Conservation (phyloP, 2,888 invertebrate genomes). For the Yponomeuta cagnagella region DNA sequence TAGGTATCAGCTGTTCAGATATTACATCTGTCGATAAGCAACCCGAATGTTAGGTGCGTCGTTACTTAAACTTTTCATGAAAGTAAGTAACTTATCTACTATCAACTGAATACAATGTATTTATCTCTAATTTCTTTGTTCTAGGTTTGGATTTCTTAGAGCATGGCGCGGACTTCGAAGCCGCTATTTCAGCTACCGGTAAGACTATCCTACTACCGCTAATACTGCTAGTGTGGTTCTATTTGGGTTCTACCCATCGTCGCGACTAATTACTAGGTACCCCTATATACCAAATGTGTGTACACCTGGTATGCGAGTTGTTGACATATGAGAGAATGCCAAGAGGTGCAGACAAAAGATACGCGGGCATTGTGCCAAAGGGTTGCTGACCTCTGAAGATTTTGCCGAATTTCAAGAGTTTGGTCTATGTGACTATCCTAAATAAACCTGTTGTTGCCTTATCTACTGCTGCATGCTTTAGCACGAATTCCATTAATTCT, state of each 20-base stretch:
- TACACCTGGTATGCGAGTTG: no score
- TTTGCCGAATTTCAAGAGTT: not conserved
- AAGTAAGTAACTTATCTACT: not conserved
- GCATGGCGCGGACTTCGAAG: conserved; percentile 84
- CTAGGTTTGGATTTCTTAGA: conserved; percentile 84
- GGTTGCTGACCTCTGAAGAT: not conserved
- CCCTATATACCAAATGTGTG: no score
- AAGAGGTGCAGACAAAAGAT: no score
- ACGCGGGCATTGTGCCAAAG: not conserved
- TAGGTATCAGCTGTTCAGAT: not conserved
- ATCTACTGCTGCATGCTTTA: no score
- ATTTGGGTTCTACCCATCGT: no score
- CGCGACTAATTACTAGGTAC: no score
- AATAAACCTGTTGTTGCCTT: not conserved
- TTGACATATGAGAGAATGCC: no score
- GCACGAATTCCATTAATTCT: no score
- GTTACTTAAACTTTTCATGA: not conserved
- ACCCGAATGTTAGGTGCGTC: not conserved
- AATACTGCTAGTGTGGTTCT: no score
- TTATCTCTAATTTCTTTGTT: conserved; percentile 24
- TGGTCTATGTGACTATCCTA: not conserved
- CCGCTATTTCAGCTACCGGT: conserved; percentile 83
- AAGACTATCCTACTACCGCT: conserved; percentile 29
- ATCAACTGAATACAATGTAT: not conserved
- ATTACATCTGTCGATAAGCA: not conserved